A percentile compares a stretch with the other conserved stretches of the same genome.
phyloP scores from a whole-genome alignment of 2,113 vertebrate genomes.

The Struthio camelus region DNA sequence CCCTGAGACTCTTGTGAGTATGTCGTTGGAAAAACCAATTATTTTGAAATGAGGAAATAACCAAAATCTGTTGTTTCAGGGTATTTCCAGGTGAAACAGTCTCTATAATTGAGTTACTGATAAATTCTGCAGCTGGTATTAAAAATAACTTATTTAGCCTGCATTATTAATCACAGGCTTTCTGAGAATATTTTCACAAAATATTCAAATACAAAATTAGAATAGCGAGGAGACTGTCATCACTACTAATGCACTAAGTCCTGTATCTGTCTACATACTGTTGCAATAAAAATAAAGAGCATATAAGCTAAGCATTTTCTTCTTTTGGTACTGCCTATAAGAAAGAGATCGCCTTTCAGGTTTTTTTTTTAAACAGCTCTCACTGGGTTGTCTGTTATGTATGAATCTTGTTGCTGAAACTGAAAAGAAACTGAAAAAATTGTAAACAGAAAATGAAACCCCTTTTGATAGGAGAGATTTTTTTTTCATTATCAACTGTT shows the following conservation, averaged over 20 bases:
- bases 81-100: constrained; percentile 48
- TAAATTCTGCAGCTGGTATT: not conserved
- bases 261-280: not conserved
- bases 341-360: not conserved
- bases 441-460: not conserved
- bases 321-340: not conserved
- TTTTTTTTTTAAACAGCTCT: not conserved
- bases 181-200: not conserved
- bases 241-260: not conserved
- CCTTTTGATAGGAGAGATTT: not conserved
- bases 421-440: constrained; percentile 4
- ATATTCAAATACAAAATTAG: not conserved
- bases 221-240: not conserved
- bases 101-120: not conserved
- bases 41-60: not conserved
- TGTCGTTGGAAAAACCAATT: not conserved
- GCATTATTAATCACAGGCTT: not conserved
- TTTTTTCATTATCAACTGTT: not conserved
- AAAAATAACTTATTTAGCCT: not conserved
- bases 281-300: constrained; percentile 2
- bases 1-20: not conserved
- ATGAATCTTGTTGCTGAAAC: constrained; percentile 24
- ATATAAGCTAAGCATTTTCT: not conserved
- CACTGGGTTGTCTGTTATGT: not conserved
- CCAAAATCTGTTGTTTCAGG: constrained; percentile 26